These are phyloP conservation scores for Cydia splendana DNA, from an alignment of 1,140 invertebrate genomes.

Conservation along the genomic window DNA sequence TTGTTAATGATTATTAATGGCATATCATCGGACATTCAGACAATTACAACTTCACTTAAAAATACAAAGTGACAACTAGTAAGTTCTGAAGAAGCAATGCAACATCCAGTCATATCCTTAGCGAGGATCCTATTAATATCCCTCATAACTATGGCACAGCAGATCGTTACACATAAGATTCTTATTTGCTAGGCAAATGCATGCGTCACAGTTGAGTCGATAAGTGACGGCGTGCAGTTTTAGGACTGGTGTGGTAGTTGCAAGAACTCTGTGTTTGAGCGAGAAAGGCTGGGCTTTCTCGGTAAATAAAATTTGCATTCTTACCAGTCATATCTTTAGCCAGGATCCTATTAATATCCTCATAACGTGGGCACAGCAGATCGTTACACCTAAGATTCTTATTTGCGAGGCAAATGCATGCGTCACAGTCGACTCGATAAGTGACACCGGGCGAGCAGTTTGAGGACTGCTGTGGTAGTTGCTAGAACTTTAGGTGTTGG, in stretches of 20 bases:
- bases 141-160: slow-evolving; percentile 44
- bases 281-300: no score
- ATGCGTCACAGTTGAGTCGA: slow-evolving; percentile 62
- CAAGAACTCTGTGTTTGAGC: slow-evolving; percentile 26
- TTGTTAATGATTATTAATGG: no score
- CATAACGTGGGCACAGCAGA: slow-evolving; percentile 43
- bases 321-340: slow-evolving; percentile 33
- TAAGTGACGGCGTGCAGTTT: slow-evolving; percentile 53
- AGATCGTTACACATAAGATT: slow-evolving; percentile 54
- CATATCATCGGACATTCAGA: no score
- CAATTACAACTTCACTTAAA: no score
- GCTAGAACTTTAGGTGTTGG: slow-evolving; percentile 33
- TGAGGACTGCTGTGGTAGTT: slow-evolving; percentile 35
- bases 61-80: no score
- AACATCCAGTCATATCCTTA: no score
- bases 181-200: slow-evolving; percentile 55
- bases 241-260: slow-evolving; percentile 36
- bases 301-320: no score
- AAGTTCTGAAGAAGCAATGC: no score
- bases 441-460: slow-evolving; percentile 47
- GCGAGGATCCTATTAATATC: slow-evolving; percentile 42
- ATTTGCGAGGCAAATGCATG: slow-evolving; percentile 58
- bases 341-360: slow-evolving; percentile 39
- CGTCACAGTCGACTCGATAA: slow-evolving; percentile 64
- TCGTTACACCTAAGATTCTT: slow-evolving; percentile 55